Base-by-base conservation (phyloP, 2,797 vertebrate species). In the Hydrolagus colliei region DNA sequence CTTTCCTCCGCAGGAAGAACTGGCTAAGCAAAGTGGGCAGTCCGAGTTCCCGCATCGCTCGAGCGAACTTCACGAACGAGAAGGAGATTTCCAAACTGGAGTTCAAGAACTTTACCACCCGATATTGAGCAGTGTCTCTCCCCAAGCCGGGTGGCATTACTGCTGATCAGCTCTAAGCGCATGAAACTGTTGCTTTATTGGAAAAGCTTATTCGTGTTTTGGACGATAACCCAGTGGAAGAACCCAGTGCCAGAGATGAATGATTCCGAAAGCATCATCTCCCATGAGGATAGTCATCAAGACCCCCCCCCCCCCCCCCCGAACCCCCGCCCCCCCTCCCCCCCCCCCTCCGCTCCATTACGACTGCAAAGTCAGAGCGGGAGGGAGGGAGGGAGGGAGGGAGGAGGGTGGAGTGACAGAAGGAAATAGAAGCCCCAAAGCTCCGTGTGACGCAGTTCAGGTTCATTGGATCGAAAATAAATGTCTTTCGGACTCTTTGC, bases 11-110 rank as follows among this genome's bases (percentile, higher is more conserved):
- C 92, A 98, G 97, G 97, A 98, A 96, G 88, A 90, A 94, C 71
- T 98, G 96, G 97, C 90, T 98, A 89, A 95, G 93, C 90, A 96
- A 93, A 86, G 92, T 95, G 79, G 96, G 97, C 88, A 98, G 96
- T 88, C 96, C 97, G 1, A 91, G 90, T 90, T 95, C 95, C 85
- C 95, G 94, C 0, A 98, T 98, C 73, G 94, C 94, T 87, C 93
- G 90, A 87, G 92, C 95, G 0, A 89, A 89, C 65, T 98, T 98
- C 92, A 93, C 92, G 87, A 96, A 98, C 0, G 95, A 96, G 86
- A 96, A 93, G 88, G 86, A 87, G 87, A 95, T 98, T 89, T 87
- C 95, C 35, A 92, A 94, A 88, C 89, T 97, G 89, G 96, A 97
- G 87, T 92, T 96, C 86, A 93, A 93, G 0, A 93, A 94, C 85